Evolutionary conservation across 1,140 invertebrate species (phyloP).

Genomic region (Wasmannia auropunctata): DNA sequence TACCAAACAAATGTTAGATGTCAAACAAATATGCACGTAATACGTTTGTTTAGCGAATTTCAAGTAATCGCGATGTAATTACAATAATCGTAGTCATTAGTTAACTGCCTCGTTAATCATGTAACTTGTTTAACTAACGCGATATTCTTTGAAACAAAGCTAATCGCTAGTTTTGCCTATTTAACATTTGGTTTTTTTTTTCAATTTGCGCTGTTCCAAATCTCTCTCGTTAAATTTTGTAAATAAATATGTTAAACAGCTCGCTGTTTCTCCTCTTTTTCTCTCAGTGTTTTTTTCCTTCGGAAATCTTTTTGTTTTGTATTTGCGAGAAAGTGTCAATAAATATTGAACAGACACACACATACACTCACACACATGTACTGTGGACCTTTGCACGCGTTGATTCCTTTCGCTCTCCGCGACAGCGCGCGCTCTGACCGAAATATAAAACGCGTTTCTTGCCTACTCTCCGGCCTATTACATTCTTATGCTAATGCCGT

Average conservation of each 20-base stretch:
- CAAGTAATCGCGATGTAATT: background rate
- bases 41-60: background rate
- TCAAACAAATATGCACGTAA: background rate
- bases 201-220: background rate
- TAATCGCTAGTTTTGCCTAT: background rate
- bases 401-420: constrained; percentile 47
- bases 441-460: constrained; percentile 41
- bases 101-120: background rate
- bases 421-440: constrained; percentile 4
- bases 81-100: background rate
- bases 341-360: background rate
- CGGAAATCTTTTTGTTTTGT: background rate
- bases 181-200: background rate
- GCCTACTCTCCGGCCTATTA: constrained; percentile 12
- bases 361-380: background rate
- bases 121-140: background rate
- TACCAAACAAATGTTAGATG: too few relatives aligned
- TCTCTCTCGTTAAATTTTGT: background rate
- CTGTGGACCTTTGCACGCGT: background rate
- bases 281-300: too few relatives aligned
- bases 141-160: background rate
- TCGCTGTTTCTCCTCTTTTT: background rate
- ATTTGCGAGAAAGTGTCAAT: background rate
- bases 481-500: constrained; percentile 50
- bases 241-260: background rate